These are phyloP conservation scores for Trichomalopsis sarcophagae DNA, from an alignment of 1,140 invertebrate genomes.

Conservation along the genomic window DNA sequence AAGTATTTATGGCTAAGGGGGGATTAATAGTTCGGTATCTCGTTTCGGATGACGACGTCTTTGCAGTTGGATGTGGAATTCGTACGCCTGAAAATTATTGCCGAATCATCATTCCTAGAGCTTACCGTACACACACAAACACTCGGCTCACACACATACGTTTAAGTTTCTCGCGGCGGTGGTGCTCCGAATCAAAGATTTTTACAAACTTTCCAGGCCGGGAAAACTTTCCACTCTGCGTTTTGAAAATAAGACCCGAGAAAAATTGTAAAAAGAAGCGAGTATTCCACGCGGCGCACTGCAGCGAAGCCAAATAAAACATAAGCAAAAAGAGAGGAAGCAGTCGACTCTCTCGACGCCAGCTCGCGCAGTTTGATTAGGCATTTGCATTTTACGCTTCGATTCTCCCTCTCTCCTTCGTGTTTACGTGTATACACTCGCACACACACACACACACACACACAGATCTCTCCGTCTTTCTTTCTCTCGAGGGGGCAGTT, in stretches of 20 bases:
- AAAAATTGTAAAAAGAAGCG: not conserved
- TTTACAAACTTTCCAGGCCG: not conserved
- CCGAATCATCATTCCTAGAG: not conserved
- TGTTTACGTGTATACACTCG: conserved; percentile 35
- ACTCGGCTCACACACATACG: not conserved
- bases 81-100: not conserved
- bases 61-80: not conserved
- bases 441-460: no score
- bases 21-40: not conserved
- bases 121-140: not conserved
- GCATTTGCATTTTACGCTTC: conserved; percentile 47
- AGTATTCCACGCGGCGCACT: not conserved
- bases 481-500: conserved; percentile 15
- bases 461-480: not conserved
- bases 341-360: not conserved
- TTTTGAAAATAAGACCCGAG: conserved; percentile 17
- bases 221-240: not conserved
- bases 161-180: not conserved
- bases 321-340: conserved; percentile 8
- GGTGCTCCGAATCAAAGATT: conserved; percentile 8
- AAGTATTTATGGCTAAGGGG: not conserved
- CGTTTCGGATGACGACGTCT: no score
- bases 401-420: not conserved
- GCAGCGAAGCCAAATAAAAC: not conserved
- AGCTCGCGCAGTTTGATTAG: conserved; percentile 41